A percentile compares a stretch with the other conserved stretches of the same genome.
phyloP scores from a whole-genome alignment of 2,888 invertebrate genomes.

The Pasiphila rectangulata region DNA sequence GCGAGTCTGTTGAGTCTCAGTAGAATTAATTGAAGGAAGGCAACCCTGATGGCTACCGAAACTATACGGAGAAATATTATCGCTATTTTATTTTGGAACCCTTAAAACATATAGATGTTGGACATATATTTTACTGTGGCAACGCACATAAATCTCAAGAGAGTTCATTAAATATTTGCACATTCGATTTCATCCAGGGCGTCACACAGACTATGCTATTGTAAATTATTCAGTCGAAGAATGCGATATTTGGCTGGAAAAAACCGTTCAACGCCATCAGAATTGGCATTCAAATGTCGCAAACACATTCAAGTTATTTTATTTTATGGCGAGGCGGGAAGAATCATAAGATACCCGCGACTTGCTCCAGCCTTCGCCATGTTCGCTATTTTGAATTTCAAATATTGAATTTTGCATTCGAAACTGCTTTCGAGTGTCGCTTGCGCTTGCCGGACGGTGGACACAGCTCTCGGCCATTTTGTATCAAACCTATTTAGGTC shows the following conservation, averaged over 20 bases:
- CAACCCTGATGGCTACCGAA: too few species aligned
- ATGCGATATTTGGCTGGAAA: slow-evolving; percentile 27
- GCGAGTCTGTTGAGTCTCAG: too few species aligned
- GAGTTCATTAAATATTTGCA: slow-evolving; percentile 9
- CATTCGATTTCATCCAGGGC: slow-evolving; percentile 9
- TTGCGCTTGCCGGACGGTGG: slow-evolving; percentile 45
- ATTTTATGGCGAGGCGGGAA: slow-evolving; percentile 53
- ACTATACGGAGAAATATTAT: too few species aligned
- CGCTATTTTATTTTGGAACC: too few species aligned
- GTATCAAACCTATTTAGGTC: slow-evolving; percentile 32
- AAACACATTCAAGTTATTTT: slow-evolving; percentile 59
- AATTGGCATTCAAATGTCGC: slow-evolving; percentile 64
- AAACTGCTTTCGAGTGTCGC: slow-evolving; percentile 62
- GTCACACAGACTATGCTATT: slow-evolving; percentile 8
- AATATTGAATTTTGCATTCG: slow-evolving; percentile 75
- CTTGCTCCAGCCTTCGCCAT: slow-evolving; percentile 47
- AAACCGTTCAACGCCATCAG: slow-evolving; percentile 45
- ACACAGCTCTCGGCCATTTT: slow-evolving; percentile 49
- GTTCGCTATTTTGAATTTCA: slow-evolving; percentile 75
- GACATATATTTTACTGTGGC: not conserved
- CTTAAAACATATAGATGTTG: too few species aligned
- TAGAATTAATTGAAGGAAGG: too few species aligned
- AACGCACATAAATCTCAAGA: not conserved
- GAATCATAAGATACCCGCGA: slow-evolving; percentile 62
- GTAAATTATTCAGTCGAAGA: slow-evolving; percentile 11